These are phyloP conservation scores for Turritopsis dohrnii DNA, from an alignment of 30 jellyfish, hydroid and myxozoan genomes.

Conservation along the genomic window DNA sequence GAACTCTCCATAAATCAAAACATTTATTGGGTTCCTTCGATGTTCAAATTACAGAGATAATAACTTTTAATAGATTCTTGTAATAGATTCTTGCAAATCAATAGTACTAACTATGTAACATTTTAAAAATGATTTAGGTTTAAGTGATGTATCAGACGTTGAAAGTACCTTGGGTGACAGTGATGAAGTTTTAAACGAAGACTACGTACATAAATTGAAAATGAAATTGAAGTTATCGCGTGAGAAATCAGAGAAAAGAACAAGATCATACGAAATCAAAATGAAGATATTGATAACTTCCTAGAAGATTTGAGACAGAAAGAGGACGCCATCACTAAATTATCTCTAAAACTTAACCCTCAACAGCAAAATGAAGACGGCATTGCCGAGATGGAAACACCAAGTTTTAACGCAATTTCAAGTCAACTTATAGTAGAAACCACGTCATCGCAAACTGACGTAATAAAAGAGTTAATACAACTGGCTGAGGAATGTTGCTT, in stretches of 20 bases:
- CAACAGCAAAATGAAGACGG: conserved; percentile 1
- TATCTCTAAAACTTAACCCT: background rate
- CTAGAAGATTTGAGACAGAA: conserved; percentile 22
- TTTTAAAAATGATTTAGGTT: background rate
- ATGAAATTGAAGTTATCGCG: conserved; percentile 16
- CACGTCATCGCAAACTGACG: background rate
- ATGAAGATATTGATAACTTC: conserved; percentile 27
- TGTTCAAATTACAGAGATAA: no score
- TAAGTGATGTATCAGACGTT: conserved; percentile 32
- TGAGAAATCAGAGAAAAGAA: conserved; percentile 21
- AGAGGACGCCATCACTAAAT: background rate
- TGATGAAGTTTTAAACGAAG: background rate
- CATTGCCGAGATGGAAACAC: conserved; percentile 22
- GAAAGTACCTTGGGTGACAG: background rate
- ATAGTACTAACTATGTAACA: no score
- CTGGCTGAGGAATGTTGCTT: conserved; percentile 10
- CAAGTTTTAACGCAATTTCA: conserved; percentile 7
- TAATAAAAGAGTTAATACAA: background rate
- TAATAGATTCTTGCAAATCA: no score
- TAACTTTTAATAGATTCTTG: no score
- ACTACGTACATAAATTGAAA: conserved; percentile 16
- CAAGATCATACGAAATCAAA: conserved; percentile 28
- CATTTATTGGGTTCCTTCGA: no score
- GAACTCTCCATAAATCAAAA: no score
- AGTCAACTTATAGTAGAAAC: background rate